Percentiles rank a stretch among this genome's conserved stretches.
phyloP scores from a whole-genome alignment of 1,140 invertebrate species.

The Drosophila insularis region DNA sequence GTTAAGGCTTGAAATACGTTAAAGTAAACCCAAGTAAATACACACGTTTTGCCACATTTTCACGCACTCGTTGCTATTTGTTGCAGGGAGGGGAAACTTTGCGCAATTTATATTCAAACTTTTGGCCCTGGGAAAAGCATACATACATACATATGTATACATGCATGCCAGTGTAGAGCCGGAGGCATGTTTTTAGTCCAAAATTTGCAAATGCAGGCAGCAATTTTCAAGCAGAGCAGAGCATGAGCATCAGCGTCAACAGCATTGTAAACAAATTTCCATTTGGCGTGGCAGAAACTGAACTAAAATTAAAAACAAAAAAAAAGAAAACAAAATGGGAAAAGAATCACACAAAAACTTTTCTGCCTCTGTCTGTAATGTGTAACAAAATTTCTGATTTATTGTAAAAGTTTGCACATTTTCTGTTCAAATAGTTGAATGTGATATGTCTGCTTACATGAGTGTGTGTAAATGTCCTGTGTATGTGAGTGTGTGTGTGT shows the following conservation, averaged over 20 bases:
- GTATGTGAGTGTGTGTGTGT: slow-evolving; percentile 1
- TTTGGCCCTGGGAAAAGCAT: background rate
- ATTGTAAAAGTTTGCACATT: slow-evolving; percentile 54
- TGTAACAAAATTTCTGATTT: slow-evolving; percentile 57
- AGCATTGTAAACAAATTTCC: slow-evolving; percentile 73
- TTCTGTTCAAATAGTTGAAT: slow-evolving; percentile 43
- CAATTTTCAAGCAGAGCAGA: slow-evolving; percentile 25
- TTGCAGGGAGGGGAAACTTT: slow-evolving; percentile 1
- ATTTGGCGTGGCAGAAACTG: slow-evolving; percentile 51
- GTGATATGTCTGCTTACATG: slow-evolving; percentile 12
- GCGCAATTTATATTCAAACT: slow-evolving; percentile 15
- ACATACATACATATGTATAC: no score
- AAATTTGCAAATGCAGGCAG: slow-evolving; percentile 36
- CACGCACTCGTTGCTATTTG: slow-evolving; percentile 16
- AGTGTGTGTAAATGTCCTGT: background rate
- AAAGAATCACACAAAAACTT: background rate
- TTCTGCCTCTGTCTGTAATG: slow-evolving; percentile 39
- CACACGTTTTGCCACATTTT: slow-evolving; percentile 14
- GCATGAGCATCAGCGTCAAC: slow-evolving; percentile 35
- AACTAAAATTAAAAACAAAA: slow-evolving; percentile 15
- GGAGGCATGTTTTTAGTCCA: background rate
- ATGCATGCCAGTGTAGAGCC: background rate
- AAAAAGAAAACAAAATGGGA: background rate
- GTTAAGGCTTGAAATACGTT: slow-evolving; percentile 7
- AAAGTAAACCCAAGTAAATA: slow-evolving; percentile 3